phyloP scores from a whole-genome alignment of 2,797 vertebrate species.

The Syndactyla subalaris region DNA sequence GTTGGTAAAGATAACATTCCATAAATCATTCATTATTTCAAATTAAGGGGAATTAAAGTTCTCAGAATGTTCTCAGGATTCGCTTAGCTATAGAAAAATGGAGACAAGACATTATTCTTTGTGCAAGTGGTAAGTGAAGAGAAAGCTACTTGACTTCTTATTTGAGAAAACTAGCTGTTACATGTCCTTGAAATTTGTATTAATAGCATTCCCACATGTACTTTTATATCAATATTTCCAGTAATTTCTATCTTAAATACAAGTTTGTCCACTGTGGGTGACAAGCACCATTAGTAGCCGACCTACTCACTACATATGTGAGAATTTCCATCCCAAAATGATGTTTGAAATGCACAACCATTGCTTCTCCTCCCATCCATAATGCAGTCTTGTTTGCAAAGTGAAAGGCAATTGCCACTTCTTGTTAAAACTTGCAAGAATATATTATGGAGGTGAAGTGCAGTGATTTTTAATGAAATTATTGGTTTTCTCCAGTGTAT shows the following conservation, averaged over 20 bases:
- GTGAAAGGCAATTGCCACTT: not conserved
- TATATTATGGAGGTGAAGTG: not conserved
- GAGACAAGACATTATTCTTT: not conserved
- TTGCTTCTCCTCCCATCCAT: not conserved
- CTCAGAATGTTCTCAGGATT: not conserved
- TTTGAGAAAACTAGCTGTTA: not conserved
- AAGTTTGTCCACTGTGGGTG: not conserved
- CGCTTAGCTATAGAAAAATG: not conserved
- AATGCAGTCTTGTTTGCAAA: not conserved
- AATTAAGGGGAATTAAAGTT: not conserved
- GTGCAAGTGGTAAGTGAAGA: not conserved
- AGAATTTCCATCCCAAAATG: not conserved
- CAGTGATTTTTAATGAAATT: not conserved
- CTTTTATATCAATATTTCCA: not conserved
- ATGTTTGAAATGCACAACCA: not conserved
- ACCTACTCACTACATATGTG: not conserved
- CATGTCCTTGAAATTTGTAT: not conserved
- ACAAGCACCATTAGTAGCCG: not conserved
- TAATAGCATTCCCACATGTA: not conserved
- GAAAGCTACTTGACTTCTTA: not conserved
- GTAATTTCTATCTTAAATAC: not conserved
- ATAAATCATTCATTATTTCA: not conserved
- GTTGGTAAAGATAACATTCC: not conserved
- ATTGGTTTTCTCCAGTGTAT: not conserved
- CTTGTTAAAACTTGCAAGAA: not conserved